Evolutionary conservation across 2,888 invertebrate genomes (phyloP), one percentile per base, ranked within the genome.

Genomic region (Palloptera scutellata): DNA sequence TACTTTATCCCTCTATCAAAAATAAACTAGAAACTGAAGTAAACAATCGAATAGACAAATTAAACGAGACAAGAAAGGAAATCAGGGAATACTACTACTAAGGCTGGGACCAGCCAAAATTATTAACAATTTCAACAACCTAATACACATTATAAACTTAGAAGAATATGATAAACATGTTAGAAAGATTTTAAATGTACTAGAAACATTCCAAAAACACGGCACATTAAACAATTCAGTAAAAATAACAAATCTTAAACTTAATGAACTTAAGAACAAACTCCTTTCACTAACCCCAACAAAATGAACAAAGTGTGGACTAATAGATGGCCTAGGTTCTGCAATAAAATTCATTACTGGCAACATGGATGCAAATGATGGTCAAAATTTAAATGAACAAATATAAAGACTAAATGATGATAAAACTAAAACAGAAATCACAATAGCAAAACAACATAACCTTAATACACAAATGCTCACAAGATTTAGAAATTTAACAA

Each of bases 321-420:
- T n/a, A n/a, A 59, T 70, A 13, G 55, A 70, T 41, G 72, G 70
- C 20, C 55, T 72, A 15, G 62, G 70, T 1, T 63, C 48, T 3
- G 53, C 67, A 55, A 62, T 70, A n/a, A 68, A 72, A 66, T 58
- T 64, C n/a, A 61, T 71, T n/a, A n/a, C n/a, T n/a, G n/a, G n/a
- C n/a, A n/a, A n/a, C n/a, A n/a, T n/a, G n/a, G n/a, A n/a, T n/a
- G 51, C 57, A 15, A 62, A 59, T 13, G 68, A 68, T 55, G 64
- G 57, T 13, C 20, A 57, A 45, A 55, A 51, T 20, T 61, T 68
- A 45, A 62, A 70, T 55, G 48, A 42, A 42, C 55, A 67, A 66
- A 63, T 69, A 43, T 51, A 59, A 6, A 19, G 61, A 19, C 51
- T 61, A 12, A 41, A 55, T 51, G 55, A 30, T 13, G 41, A 68